Evolutionary conservation across 2,888 invertebrate genomes (phyloP).

Genomic region (Rhyacophila evoluta): DNA sequence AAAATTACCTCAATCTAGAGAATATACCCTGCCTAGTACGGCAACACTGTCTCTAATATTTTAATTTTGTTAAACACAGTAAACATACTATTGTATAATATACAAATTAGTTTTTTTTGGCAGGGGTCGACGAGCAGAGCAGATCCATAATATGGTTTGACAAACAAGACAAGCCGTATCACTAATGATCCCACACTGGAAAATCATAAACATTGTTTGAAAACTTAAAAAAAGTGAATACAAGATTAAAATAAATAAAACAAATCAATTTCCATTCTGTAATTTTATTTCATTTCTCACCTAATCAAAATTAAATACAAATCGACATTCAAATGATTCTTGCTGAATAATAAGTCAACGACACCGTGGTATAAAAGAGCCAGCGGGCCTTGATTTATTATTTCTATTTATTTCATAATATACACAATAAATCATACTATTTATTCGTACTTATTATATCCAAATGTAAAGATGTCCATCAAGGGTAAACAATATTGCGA

Average conservation of each 20-base stretch:
- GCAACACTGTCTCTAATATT: too few relatives aligned
- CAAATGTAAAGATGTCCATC: conserved; percentile 11
- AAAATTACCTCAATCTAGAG: too few relatives aligned
- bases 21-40: too few relatives aligned
- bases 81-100: too few relatives aligned
- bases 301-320: conserved; percentile 16
- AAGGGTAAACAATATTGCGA: conserved; percentile 21
- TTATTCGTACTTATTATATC: background rate
- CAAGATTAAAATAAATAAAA: background rate
- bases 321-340: background rate
- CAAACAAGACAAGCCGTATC: too few relatives aligned
- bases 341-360: background rate
- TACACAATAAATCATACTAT: background rate
- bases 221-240: too few relatives aligned
- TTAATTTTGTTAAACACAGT: too few relatives aligned
- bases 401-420: background rate
- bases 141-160: too few relatives aligned
- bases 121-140: too few relatives aligned
- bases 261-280: background rate
- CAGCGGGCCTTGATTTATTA: background rate
- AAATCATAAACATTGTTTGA: too few relatives aligned
- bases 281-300: conserved; percentile 14
- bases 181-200: too few relatives aligned
- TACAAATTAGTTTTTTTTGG: too few relatives aligned
- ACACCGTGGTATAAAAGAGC: background rate